Base-by-base conservation (phyloP, 2,113 vertebrate genomes). In the Perca fluviatilis region DNA sequence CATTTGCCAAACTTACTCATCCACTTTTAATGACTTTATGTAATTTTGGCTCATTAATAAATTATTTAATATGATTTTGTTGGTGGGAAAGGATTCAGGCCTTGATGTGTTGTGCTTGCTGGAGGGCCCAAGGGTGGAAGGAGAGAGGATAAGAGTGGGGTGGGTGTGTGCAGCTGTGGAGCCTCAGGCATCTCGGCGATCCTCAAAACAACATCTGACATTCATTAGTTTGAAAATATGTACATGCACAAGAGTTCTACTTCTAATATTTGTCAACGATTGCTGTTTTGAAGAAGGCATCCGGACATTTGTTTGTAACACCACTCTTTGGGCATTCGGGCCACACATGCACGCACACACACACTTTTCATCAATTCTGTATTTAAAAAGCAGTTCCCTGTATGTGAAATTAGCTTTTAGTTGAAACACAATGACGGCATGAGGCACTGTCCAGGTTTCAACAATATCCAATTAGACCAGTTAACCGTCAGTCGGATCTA, bases 11-110 rank as follows among this genome's bases (percentile, higher is more conserved):
- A 87, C 81, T 51, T 80, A 61, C 89, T 92, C 92, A 93, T 95
- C 82, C 77, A 90, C 86, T 91, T 95, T 95, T 93, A 95, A 95
- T 95, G 91, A 94, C 90, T 92, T 91, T 88, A 91, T 93, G 82
- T 95, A 94, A 93, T 94, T 93, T 88, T 60, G 74, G 56, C 77
- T 93, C 86, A 94, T 93, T 91, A 93, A 94, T 94, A 91, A 94
- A 91, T 89, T 91, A 94, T 93, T 80, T 84, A 77, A 80, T 84
- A 82, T 94, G 89, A 93, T 93, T 91, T 90, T 92, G 86, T 86
- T 85, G 54, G 85, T 89, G 86, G 77, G 74, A 87, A 83, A 86
- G 74, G 76, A 91, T 89, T 87, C 85, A 58, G 65, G 73, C 84
- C 80, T 90, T 90, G 86, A 82, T 89, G 89, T 90, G 85, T 79